phyloP scores from a whole-genome alignment of 2,797 vertebrate genomes.

The Malurus splendens region DNA sequence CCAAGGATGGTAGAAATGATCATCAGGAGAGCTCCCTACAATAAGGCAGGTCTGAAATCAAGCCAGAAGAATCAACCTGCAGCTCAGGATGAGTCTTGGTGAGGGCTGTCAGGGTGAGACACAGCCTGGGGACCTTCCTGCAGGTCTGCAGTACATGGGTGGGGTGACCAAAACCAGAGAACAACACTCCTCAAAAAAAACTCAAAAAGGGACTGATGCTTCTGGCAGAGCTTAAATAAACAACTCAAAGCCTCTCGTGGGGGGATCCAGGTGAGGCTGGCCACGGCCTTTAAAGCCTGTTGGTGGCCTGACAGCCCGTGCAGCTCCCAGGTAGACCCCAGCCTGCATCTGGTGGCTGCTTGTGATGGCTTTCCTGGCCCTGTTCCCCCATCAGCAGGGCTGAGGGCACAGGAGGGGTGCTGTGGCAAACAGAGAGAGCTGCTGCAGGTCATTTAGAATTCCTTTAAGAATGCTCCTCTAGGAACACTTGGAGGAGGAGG shows the following conservation, averaged over 20 bases:
- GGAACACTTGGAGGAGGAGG: neutral
- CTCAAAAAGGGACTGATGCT: accelerated
- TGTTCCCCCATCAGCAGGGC: neutral
- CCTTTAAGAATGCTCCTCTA: neutral
- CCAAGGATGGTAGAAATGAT: accelerated
- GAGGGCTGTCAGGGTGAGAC: neutral
- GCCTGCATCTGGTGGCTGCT: neutral
- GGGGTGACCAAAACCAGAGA: neutral
- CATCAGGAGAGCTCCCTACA: neutral
- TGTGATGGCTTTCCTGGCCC: neutral
- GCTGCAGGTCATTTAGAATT: neutral
- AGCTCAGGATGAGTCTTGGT: neutral
- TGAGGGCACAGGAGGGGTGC: neutral
- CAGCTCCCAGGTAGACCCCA: neutral
- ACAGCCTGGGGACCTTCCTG: neutral
- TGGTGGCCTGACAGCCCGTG: neutral
- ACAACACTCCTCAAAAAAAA: accelerated
- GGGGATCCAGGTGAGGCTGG: neutral
- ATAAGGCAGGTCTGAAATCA: neutral
- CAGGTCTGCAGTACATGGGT: neutral
- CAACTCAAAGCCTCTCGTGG: neutral
- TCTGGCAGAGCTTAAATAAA: neutral
- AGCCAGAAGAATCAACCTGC: neutral
- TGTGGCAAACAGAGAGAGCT: neutral
- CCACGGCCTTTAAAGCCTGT: accelerated